Percentiles rank a stretch among this genome's conserved stretches.
These are phyloP conservation scores for Philopedon plagiatum DNA, from an alignment of 2,888 invertebrate species.

Conservation along the genomic window DNA sequence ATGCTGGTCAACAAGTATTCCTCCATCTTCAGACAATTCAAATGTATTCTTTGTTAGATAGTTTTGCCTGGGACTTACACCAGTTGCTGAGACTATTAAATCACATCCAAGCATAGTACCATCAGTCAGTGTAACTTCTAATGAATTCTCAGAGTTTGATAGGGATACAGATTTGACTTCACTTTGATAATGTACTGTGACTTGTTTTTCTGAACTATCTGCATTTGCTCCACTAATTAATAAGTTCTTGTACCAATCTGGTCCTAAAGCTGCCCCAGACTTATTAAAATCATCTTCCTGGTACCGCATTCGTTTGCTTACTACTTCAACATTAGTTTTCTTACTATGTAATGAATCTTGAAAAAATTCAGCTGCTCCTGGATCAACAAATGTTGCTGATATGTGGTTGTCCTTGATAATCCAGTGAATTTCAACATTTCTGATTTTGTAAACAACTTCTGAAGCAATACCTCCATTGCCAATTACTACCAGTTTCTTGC, in stretches of 20 bases:
- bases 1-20: constrained; percentile 86
- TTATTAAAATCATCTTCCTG: constrained; percentile 73
- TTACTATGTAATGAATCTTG: constrained; percentile 69
- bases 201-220: constrained; percentile 64
- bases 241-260: constrained; percentile 92
- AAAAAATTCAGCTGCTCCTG: constrained; percentile 96
- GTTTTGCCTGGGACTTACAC: constrained; percentile 82
- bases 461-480: constrained; percentile 99
- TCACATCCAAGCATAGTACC: constrained; percentile 84
- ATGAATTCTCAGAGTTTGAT: constrained; percentile 73
- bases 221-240: constrained; percentile 71
- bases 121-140: constrained; percentile 82
- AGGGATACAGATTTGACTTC: constrained; percentile 70
- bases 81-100: constrained; percentile 95
- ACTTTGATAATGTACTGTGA: constrained; percentile 75
- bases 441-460: constrained; percentile 92
- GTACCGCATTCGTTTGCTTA: constrained; percentile 77
- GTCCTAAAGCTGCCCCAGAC: constrained; percentile 93
- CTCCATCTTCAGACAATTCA: constrained; percentile 79
- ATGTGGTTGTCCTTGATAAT: constrained; percentile 94
- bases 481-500: constrained; percentile 84
- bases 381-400: constrained; percentile 94
- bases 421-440: constrained; percentile 91
- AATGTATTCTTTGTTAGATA: constrained; percentile 73
- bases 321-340: constrained; percentile 42